Evolutionary conservation across 2,113 vertebrate species (phyloP).

Genomic region (Rhodinocichla rosea): DNA sequence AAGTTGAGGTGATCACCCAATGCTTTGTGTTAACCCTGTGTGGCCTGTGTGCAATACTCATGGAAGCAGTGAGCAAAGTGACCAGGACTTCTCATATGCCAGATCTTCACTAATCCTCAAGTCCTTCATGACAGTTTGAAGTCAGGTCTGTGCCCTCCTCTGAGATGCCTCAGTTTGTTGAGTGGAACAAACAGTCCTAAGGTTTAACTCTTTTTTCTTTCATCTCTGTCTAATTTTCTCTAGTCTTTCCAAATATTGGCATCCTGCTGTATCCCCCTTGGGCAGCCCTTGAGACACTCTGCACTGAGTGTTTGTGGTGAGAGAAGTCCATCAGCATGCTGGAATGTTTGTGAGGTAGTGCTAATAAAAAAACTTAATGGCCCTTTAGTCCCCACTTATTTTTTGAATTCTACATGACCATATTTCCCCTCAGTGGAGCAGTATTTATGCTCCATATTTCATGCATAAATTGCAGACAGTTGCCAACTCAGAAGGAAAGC

Average conservation of each 20-base stretch:
- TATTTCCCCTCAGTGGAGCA: background rate
- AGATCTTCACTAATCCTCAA: background rate
- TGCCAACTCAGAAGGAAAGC: background rate
- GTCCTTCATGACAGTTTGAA: background rate
- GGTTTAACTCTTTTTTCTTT: background rate
- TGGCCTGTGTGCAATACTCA: background rate
- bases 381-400: background rate
- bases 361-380: constrained; percentile 24
- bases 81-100: background rate
- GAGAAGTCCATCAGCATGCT: background rate
- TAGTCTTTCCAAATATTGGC: background rate
- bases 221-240: background rate
- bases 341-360: background rate
- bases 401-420: background rate
- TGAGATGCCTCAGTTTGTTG: background rate
- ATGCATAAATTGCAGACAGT: background rate
- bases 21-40: background rate
- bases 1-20: background rate
- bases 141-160: background rate
- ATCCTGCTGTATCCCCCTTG: background rate
- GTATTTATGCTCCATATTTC: background rate
- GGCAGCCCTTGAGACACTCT: background rate
- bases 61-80: background rate
- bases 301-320: background rate
- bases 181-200: background rate